A percentile compares a stretch with the other conserved stretches of the same genome.
Evolutionary conservation across 2,113 vertebrate species (phyloP).

Genomic region (Lucifuga dentata): DNA sequence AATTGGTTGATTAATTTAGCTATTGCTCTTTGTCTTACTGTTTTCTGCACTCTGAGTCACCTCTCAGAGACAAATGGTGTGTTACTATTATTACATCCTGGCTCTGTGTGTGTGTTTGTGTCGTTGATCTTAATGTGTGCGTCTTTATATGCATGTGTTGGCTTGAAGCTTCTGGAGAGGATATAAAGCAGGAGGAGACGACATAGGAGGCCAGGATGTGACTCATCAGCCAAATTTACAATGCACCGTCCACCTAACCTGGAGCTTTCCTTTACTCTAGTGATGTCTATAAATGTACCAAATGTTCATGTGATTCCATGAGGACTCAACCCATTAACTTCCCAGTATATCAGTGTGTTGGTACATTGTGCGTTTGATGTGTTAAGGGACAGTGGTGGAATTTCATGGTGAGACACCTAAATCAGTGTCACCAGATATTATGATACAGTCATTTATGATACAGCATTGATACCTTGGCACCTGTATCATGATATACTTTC

Average conservation of each 20-base stretch:
- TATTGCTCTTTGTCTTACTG: too few relatives aligned
- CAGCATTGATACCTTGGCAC: too few relatives aligned
- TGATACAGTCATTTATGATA: too few relatives aligned
- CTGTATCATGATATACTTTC: too few relatives aligned
- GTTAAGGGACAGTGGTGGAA: conserved; percentile 36
- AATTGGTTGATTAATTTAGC: too few relatives aligned
- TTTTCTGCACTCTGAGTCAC: too few relatives aligned
- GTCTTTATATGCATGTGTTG: conserved; percentile 20
- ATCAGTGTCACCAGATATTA: too few relatives aligned
- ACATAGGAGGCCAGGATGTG: conserved; percentile 68
- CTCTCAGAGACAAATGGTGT: conserved; percentile 20
- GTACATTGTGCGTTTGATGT: conserved; percentile 1
- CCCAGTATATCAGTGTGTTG: conserved; percentile 18
- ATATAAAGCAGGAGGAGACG: conserved; percentile 64
- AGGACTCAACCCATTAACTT: neutral
- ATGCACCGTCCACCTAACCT: conserved; percentile 22
- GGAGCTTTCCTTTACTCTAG: conserved; percentile 28
- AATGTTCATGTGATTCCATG: neutral
- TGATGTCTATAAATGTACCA: conserved; percentile 11
- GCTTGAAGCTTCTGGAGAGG: conserved; percentile 37
- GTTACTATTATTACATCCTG: conserved; percentile 40
- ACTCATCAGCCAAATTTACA: conserved; percentile 52
- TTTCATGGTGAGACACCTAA: too few relatives aligned
- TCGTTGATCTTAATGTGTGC: too few relatives aligned
- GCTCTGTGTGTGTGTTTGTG: neutral